Evolutionary conservation across 2,113 vertebrate genomes (phyloP).

Genomic region (Arizona elegans): DNA sequence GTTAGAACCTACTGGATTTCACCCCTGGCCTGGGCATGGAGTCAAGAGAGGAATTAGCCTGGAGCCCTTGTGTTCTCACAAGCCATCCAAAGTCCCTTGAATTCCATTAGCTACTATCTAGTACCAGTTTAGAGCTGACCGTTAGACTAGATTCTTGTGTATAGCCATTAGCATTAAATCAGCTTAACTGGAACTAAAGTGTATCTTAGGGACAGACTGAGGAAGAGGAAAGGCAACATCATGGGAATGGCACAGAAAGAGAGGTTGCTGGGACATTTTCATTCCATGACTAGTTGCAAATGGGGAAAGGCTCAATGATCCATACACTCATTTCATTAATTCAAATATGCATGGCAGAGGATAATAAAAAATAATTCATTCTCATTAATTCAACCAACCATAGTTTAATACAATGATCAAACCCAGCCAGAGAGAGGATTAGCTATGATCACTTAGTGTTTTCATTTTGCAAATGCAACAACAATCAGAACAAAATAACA

Average conservation of each 20-base stretch:
- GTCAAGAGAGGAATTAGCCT: not conserved
- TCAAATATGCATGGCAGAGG: not conserved
- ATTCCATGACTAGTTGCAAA: not conserved
- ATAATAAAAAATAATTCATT: not conserved
- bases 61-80: not conserved
- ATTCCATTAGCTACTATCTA: not conserved
- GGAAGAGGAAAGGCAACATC: not conserved
- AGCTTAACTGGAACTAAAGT: not conserved
- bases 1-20: too few species aligned
- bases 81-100: not conserved
- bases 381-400: not conserved
- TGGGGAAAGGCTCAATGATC: not conserved
- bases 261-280: not conserved
- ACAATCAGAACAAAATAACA: not conserved
- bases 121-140: not conserved
- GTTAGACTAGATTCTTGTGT: not conserved
- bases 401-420: not conserved
- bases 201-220: not conserved
- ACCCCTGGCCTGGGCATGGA: not conserved
- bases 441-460: not conserved
- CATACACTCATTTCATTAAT: not conserved
- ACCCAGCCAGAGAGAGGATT: not conserved
- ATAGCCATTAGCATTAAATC: not conserved
- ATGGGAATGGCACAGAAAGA: not conserved
- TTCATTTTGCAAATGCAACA: not conserved